Base-by-base conservation (phyloP, 2,888 invertebrate genomes). In the Mechanitis messenoides region DNA sequence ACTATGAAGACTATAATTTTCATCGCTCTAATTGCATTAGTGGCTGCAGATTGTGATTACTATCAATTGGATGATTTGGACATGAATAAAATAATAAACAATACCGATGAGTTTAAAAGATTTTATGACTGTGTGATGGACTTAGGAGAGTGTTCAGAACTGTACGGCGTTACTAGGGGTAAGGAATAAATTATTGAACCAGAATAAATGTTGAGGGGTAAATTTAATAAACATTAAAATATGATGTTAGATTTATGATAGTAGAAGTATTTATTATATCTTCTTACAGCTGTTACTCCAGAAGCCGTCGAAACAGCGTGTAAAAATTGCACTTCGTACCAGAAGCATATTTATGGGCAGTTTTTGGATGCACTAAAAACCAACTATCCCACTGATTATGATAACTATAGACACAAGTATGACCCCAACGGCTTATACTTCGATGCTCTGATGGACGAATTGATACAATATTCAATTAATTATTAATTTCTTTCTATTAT, bases 1-100 rank as follows among this genome's bases (percentile, higher is more conserved):
- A 57, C 20, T 45, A 68, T 67, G 64, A 69, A 61, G 54, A 61
- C 61, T 62, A 61, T 67, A 35, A 53, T 78, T 20, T 47, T 79
- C 0, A 33, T 81, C 1, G 65, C 68, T 28, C 47, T 68, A 3
- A 35, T 79, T 20, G 62, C 77, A 11, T 63, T 70, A 45, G 53
- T 79, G 35, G 72, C 68, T 0, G 74, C 73, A 3, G 64, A 11
- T 47, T n/a, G n/a, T 6, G 4, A 58, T 2, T 74, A 66, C 11
- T 85, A 84, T 0, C 77, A 79, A 60, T 74, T 84, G 45, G 84
- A 85, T 54, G 57, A 82, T 65, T 65, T 85, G 33, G 81, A 86
- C 56, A 71, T 85, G 2, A 76, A 79, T 1, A 71, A 70, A 0
- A 64, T 84, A 3, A 68, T 80, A 0, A 68, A 64, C 0, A 65